Conservation (phyloP, 1,140 invertebrate species). For the Ceratina australensis region DNA sequence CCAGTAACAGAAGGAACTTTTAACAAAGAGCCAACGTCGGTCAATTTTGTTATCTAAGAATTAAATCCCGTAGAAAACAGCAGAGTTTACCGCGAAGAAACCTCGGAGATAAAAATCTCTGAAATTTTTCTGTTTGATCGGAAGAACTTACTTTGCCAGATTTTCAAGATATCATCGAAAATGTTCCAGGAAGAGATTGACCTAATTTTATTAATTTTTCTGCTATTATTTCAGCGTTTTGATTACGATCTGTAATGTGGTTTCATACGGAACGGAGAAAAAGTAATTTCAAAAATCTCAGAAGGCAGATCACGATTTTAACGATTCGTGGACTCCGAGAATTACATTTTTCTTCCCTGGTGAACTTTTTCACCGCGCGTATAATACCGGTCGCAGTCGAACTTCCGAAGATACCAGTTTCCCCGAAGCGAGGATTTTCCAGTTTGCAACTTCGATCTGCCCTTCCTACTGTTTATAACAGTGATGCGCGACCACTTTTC, state of each 20-base stretch:
- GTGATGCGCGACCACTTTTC: neutral
- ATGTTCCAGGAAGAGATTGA: neutral
- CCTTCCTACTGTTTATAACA: neutral
- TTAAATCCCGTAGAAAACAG: no score
- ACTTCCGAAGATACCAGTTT: neutral
- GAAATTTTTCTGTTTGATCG: no score
- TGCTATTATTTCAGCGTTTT: neutral
- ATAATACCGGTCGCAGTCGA: neutral
- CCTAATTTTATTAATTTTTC: constrained; percentile 7
- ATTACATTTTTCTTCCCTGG: constrained; percentile 1
- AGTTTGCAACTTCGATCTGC: neutral
- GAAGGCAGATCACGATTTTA: neutral
- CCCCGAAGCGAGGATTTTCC: constrained; percentile 1
- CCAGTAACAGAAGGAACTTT: no score
- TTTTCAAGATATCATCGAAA: neutral
- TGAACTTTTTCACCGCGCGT: neutral
- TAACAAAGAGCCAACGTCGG: no score
- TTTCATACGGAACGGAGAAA: neutral
- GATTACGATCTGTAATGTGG: no score
- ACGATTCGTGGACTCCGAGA: neutral
- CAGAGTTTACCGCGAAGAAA: no score
- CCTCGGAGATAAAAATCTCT: no score
- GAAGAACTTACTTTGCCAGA: neutral
- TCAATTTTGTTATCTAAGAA: no score
- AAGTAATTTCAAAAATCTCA: neutral